phyloP scores from a whole-genome alignment of 2,797 vertebrate species.

The Pogonophryne albipinna region DNA sequence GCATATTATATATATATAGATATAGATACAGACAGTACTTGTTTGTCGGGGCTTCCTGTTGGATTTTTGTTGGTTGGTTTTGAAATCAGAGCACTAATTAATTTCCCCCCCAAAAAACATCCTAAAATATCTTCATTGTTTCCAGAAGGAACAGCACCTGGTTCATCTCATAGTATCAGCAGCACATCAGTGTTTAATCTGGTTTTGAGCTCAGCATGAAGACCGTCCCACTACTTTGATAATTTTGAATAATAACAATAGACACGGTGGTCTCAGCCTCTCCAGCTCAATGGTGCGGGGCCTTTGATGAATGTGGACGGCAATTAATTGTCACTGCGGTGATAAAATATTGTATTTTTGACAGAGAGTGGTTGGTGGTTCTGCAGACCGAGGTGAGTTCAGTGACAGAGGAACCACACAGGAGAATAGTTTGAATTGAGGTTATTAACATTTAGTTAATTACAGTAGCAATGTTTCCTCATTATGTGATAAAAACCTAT shows the following conservation, averaged over 20 bases:
- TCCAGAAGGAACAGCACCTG: slow-evolving; percentile 6
- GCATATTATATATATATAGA: too few species aligned
- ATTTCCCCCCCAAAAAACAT: background rate
- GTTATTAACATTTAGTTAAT: slow-evolving; percentile 34
- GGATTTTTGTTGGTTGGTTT: background rate
- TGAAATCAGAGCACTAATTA: background rate
- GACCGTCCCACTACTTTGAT: background rate
- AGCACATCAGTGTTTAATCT: background rate
- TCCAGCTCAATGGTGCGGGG: background rate
- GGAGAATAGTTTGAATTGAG: background rate
- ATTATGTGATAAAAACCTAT: slow-evolving; percentile 39
- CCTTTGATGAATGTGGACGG: background rate
- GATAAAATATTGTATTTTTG: slow-evolving; percentile 14
- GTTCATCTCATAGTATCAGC: background rate
- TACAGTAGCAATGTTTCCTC: slow-evolving; percentile 11
- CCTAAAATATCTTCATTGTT: background rate
- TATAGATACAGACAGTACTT: too few species aligned
- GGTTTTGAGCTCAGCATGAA: too few species aligned
- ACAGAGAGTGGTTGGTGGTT: background rate
- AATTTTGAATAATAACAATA: background rate
- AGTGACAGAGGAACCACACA: background rate
- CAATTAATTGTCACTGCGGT: background rate
- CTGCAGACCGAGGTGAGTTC: background rate
- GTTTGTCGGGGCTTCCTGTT: background rate
- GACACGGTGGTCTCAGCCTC: background rate